A percentile compares a stretch with the other conserved stretches of the same genome.
These are phyloP conservation scores for Tokudaia tokunoshimensis DNA, from an alignment of 2,797 vertebrate species.

Conservation along the genomic window DNA sequence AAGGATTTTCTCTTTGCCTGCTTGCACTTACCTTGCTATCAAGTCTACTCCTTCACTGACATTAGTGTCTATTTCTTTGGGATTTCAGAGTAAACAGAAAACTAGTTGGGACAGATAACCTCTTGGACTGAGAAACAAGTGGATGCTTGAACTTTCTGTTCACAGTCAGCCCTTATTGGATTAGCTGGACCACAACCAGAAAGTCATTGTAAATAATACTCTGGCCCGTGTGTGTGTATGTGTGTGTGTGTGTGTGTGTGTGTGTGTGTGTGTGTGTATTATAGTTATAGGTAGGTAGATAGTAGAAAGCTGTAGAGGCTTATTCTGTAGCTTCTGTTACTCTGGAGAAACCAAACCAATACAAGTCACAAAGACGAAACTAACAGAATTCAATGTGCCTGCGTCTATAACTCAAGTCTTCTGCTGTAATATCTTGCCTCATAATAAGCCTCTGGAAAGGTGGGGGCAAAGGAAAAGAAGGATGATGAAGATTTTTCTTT, in stretches of 20 bases:
- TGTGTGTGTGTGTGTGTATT: neutral
- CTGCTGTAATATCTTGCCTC: neutral
- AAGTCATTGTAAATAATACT: neutral
- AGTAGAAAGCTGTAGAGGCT: neutral
- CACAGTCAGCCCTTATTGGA: neutral
- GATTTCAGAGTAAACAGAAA: neutral
- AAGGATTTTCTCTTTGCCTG: neutral
- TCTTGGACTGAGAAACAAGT: neutral
- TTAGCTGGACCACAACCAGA: neutral
- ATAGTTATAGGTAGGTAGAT: neutral
- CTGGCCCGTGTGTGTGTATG: neutral
- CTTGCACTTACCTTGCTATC: neutral
- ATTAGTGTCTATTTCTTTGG: too few relatives aligned
- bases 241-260: neutral
- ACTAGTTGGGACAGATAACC: neutral
- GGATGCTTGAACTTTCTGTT: neutral
- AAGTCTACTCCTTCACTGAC: neutral
- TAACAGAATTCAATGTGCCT: neutral
- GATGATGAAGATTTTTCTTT: neutral
- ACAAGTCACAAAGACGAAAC: neutral
- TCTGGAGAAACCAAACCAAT: neutral
- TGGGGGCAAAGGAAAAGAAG: rapidly evolving
- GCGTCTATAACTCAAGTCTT: neutral
- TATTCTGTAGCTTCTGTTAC: neutral
- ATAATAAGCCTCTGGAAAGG: neutral